Base-by-base conservation (phyloP, 2,797 vertebrate species). In the Rhabdophis nuchalis region DNA sequence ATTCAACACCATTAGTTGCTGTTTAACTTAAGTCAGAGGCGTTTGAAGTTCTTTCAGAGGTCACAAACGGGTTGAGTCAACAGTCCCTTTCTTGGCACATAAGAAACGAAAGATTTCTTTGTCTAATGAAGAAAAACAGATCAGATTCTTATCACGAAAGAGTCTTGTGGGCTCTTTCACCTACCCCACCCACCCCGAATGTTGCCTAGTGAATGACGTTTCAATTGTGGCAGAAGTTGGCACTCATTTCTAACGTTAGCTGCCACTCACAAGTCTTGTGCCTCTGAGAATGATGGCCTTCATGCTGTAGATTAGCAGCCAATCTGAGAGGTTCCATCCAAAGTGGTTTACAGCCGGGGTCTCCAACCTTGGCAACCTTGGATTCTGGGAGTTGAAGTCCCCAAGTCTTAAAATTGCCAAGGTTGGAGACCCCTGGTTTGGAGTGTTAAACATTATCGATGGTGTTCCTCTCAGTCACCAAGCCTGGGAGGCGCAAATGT, bases 161-260 rank as follows among this genome's bases (percentile, higher is more conserved):
- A 36, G 52, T 14, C 23, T 1, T 20, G 0, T 23, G 77, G 86
- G 10, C 36, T 14, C 54, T 58, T 77, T 27, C 54, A 9, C 2
- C 12, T 1, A 5, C 9, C 1, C 7, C 52, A 5, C 27, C 8
- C 25, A 6, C 32, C 1, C 25, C 13, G 0, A 32, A 11, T 23
- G 6, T 41, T 53, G 20, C 23, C 12, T 41, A 32, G 1, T 90
- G 29, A 29, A 10, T 58, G 27, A 50, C 53, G 14, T 60, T 72
- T 85, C 68, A 60, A 32, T 85, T 85, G n/a, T 3, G 8, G 2
- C 27, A 41, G n/a, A 54, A 3, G 29, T 10, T 53, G 36, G 72
- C 32, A 72, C 25, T 11, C 11, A 29, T 50, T 32, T 85, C 41
- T 53, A 72, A 72, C 1, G 29, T 56, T 52, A 8, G 13, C 20